These are phyloP conservation scores for Lottia gigantea DNA, from an alignment of 2,888 invertebrate species.

Conservation along the genomic window DNA sequence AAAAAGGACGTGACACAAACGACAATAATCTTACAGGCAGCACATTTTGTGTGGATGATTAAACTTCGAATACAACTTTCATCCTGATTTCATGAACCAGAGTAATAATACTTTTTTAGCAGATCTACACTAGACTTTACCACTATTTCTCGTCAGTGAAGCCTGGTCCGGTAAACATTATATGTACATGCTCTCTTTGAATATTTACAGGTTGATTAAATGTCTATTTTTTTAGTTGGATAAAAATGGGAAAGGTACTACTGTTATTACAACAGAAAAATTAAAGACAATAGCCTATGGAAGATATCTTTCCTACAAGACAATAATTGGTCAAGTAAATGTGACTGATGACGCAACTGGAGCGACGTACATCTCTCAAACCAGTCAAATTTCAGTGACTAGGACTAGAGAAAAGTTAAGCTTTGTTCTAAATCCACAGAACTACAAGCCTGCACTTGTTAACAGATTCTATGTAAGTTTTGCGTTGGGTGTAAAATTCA, in stretches of 20 bases:
- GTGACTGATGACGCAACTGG: not conserved
- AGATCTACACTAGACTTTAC: too few species aligned
- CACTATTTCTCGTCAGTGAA: too few species aligned
- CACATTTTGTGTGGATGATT: too few species aligned
- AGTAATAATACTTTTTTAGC: too few species aligned
- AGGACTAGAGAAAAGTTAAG: not conserved
- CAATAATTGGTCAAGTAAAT: not conserved
- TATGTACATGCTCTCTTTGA: too few species aligned
- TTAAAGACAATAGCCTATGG: not conserved
- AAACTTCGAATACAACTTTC: too few species aligned
- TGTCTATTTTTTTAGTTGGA: not conserved
- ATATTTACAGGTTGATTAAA: too few species aligned
- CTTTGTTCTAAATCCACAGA: not conserved
- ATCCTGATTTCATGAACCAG: too few species aligned
- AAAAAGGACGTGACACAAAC: too few species aligned
- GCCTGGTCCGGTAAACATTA: too few species aligned
- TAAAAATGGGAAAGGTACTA: not conserved
- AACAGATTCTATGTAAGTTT: conserved; percentile 1
- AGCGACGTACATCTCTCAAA: not conserved
- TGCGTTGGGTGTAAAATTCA: too few species aligned
- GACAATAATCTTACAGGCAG: too few species aligned
- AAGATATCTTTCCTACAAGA: not conserved
- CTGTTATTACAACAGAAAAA: not conserved
- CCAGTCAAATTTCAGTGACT: not conserved
- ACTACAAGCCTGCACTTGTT: not conserved